A percentile compares a stretch with the other conserved stretches of the same genome.
These are phyloP conservation scores for Sturnira hondurensis DNA, from an alignment of 2,113 vertebrate genomes.

Conservation along the genomic window DNA sequence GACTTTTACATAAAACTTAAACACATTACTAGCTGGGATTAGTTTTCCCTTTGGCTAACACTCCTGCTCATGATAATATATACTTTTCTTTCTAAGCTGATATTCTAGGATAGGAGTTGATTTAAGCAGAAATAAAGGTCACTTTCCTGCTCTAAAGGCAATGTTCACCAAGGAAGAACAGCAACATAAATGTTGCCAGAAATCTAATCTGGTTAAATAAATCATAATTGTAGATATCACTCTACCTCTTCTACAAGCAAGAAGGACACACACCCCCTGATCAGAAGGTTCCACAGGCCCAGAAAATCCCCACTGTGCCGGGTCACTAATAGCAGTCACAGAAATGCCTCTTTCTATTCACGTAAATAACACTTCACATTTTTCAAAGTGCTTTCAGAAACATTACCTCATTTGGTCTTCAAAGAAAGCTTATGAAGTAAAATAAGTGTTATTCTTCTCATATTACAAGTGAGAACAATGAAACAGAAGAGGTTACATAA, in stretches of 20 bases:
- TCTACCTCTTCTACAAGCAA: neutral
- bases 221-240: neutral
- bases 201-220: conserved; percentile 22
- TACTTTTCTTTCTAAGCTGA: neutral
- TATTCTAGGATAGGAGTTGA: neutral
- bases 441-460: neutral
- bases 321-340: neutral
- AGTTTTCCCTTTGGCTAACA: conserved; percentile 6
- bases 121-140: conserved; percentile 4
- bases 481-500: neutral
- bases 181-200: neutral
- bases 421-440: neutral
- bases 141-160: neutral
- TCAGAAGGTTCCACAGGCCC: neutral
- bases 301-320: neutral
- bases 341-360: neutral
- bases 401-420: neutral
- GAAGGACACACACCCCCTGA: neutral
- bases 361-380: neutral
- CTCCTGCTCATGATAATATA: neutral
- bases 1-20: neutral
- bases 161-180: neutral
- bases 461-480: neutral
- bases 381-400: neutral
- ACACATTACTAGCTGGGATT: neutral